Base-by-base conservation (phyloP, 2,797 vertebrate species). In the Petrocephalus sullivani region DNA sequence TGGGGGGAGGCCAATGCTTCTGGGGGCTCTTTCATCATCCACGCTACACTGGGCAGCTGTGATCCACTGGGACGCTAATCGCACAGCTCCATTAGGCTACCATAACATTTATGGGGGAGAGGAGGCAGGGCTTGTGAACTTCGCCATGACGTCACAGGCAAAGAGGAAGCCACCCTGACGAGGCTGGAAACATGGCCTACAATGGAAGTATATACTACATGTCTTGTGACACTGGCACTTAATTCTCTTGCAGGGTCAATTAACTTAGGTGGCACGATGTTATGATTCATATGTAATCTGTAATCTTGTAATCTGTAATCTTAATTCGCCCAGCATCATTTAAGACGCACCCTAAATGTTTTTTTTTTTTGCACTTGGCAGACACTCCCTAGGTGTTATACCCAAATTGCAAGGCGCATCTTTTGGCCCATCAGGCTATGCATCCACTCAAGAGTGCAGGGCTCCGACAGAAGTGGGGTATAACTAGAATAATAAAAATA, bases 11-110 rank as follows among this genome's bases (percentile, higher is more conserved):
- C 54, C 84, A 57, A 16, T 37, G 84, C 84, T 58, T 58, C 33
- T 19, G 84, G 84, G 84, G 56, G 84, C 84, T 33, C 53, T 41
- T 54, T 60, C 21, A 86, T 86, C 84, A 86, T 86, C 28, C 84
- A 58, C 57, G 54, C 84, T 58, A 86, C 84, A 19, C 84, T 58
- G 84, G 53, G 53, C 56, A 58, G 53, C 33, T 58, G 84, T 57
- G 54, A 53, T 86, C 84, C 84, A 41, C 56, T 33, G 84, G 84
- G 51, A 56, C 53, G 19, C 54, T 85, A 85, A 85, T 57, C 83
- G 54, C 83, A 85, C 51, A 56, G 54, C 54, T 60, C 54, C 28
- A 54, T 86, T 83, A 83, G 46, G 81, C 49, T 83, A 83, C 81
- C 81, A 54, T 83, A 83, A 54, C 81, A 83, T 83, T 83, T 83